Base-by-base conservation (phyloP, 2,113 vertebrate species). In the Pluvianellus socialis region DNA sequence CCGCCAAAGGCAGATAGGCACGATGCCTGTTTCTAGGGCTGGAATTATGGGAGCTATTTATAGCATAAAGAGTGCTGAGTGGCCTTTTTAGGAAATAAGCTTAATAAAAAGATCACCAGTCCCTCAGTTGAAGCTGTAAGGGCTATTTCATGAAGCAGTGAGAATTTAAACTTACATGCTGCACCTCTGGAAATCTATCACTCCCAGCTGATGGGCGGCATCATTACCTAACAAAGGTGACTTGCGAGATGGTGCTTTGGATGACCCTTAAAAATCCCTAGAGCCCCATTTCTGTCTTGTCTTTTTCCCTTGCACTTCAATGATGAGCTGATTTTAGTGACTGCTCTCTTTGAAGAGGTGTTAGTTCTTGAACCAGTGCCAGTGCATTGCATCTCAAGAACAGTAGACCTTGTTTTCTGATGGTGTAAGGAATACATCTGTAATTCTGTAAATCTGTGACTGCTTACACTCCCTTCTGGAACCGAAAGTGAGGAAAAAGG, bases 401-500 rank as follows among this genome's bases (percentile, higher is more conserved):
- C n/a, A 94, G 89, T 66, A 96, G 94, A 93, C 94, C 90, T 96
- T 96, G 92, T 96, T 96, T 97, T 96, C 77, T 76, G 91, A 80
- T 52, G 91, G 92, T 90, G 13, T 70, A 95, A 77, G 75, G 87
- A 91, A 96, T 92, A 96, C 89, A 95, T 92, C 96, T 97, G 94
- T 95, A 97, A 97, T 94, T 88, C 86, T 92, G 90, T 85, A 95
- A 93, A 92, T 96, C 91, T 97, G 93, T 95, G 89, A 96, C 81
- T 95, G 89, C 87, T 94, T 96, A 91, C 81, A 63, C 90, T 94
- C 81, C 84, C 50, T 93, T 89, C 94, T 96, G 92, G 96, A 97
- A 96, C 67, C 2, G 12, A 92, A 95, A 92, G 84, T 96, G 97
- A 95, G 80, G 93, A 90, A 92, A 96, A 96, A 85, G 71, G 79